Evolutionary conservation across 2,113 vertebrate genomes (phyloP).

Genomic region (Dunckerocampus dactyliophorus): DNA sequence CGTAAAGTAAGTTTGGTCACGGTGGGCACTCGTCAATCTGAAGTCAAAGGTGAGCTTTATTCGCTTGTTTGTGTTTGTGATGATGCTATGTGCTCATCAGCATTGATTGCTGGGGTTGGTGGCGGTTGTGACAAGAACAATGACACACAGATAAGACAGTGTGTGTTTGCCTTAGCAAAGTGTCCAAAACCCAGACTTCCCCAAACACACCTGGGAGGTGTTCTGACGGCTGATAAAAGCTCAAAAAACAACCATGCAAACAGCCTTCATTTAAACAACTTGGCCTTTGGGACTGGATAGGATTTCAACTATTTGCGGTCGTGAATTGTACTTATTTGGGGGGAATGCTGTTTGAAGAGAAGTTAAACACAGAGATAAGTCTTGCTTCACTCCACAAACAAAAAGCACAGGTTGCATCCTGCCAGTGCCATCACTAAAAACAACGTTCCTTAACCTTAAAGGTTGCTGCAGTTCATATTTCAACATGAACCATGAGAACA

Average conservation of each 20-base stretch:
- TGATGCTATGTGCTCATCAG: slow-evolving; percentile 49
- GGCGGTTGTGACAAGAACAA: slow-evolving; percentile 39
- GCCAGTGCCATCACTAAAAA: slow-evolving; percentile 1
- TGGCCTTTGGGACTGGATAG: slow-evolving; percentile 26
- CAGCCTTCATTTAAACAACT: slow-evolving; percentile 40
- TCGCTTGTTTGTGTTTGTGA: slow-evolving; percentile 42
- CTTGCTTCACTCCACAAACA: slow-evolving; percentile 32
- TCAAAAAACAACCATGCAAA: slow-evolving; percentile 32
- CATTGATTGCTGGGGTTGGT: too few relatives aligned
- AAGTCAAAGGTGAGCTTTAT: slow-evolving; percentile 33
- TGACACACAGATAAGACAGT: slow-evolving; percentile 52
- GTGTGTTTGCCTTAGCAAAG: slow-evolving; percentile 34
- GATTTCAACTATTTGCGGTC: slow-evolving; percentile 26
- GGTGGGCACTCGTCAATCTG: slow-evolving; percentile 19
- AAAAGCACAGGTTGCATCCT: slow-evolving; percentile 17
- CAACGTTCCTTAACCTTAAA: neutral
- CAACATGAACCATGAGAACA: neutral
- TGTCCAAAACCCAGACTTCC: slow-evolving; percentile 29
- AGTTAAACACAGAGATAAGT: slow-evolving; percentile 48
- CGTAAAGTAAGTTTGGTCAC: neutral
- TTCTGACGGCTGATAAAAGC: slow-evolving; percentile 47
- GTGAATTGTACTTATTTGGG: slow-evolving; percentile 23
- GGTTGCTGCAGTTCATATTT: neutral
- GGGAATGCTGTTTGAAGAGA: slow-evolving; percentile 33
- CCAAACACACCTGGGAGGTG: slow-evolving; percentile 60